A percentile compares a stretch with the other conserved stretches of the same genome.
Evolutionary conservation across 2,888 invertebrate species (phyloP).

Genomic region (Sarcophaga carnaria): DNA sequence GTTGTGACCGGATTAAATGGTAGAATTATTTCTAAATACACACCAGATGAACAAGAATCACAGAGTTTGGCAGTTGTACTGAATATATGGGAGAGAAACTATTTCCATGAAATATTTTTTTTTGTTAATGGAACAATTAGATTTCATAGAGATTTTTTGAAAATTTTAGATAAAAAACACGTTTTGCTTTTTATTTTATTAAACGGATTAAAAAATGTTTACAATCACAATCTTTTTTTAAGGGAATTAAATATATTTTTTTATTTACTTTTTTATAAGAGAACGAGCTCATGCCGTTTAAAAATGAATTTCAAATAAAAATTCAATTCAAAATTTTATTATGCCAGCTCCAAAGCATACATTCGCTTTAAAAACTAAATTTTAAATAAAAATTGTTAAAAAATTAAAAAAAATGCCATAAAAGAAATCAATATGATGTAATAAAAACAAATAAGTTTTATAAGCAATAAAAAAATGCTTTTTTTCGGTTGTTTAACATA

Average conservation of each 20-base stretch:
- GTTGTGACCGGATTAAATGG: conserved; percentile 40
- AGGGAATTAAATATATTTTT: no score
- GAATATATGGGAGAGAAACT: background rate
- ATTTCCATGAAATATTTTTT: background rate
- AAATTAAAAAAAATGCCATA: background rate
- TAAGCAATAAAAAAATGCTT: background rate
- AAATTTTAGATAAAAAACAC: background rate
- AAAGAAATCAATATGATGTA: background rate
- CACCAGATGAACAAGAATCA: conserved; percentile 25
- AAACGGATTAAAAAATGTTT: no score
- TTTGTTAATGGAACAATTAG: conserved; percentile 16
- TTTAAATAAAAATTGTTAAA: background rate
- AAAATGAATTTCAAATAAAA: no score
- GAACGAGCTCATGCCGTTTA: no score
- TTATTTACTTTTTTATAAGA: no score
- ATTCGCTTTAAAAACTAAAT: background rate
- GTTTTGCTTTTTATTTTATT: no score
- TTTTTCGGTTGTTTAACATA: no score
- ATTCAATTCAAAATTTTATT: background rate
- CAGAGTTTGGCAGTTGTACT: background rate
- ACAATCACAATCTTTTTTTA: no score
- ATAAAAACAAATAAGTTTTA: background rate
- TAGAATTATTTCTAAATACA: background rate
- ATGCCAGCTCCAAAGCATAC: fast-evolving
- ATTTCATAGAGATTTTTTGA: background rate